A percentile compares a stretch with the other conserved stretches of the same genome.
These are phyloP conservation scores for Phragmatobia fuliginosa DNA, from an alignment of 2,888 invertebrate genomes.

Conservation along the genomic window DNA sequence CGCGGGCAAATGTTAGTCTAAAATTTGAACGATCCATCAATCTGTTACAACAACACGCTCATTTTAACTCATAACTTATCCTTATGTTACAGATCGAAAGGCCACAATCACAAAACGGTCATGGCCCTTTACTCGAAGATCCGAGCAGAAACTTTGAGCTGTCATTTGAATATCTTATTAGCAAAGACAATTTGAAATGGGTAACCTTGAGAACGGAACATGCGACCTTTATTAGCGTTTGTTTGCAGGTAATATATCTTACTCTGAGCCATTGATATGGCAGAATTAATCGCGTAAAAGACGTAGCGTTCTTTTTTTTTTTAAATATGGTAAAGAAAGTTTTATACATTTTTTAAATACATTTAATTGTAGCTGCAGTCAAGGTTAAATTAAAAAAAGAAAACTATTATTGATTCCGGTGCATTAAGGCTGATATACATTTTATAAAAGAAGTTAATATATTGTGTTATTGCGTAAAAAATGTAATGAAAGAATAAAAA, in stretches of 20 bases:
- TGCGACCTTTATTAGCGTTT: slow-evolving; percentile 98
- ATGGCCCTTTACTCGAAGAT: slow-evolving; percentile 74
- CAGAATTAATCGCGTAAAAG: not conserved
- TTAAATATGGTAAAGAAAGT: not conserved
- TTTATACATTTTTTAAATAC: not conserved
- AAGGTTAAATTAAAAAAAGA: not conserved
- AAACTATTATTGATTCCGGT: not conserved
- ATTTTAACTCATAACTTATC: slow-evolving; percentile 7
- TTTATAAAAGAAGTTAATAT: not conserved
- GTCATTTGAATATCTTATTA: slow-evolving; percentile 97
- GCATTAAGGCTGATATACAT: not conserved
- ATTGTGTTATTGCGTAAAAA: not conserved
- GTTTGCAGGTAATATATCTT: slow-evolving; percentile 88
- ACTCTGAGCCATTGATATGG: not conserved
- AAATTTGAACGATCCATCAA: not conserved
- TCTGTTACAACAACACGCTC: not conserved
- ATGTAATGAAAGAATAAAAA: not conserved
- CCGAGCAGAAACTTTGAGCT: slow-evolving; percentile 90
- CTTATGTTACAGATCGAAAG: slow-evolving; percentile 67
- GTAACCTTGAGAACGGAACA: slow-evolving; percentile 96
- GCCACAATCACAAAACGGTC: slow-evolving; percentile 70
- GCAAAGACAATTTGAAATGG: slow-evolving; percentile 97
- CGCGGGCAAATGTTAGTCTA: no score
- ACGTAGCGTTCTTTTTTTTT: no score
- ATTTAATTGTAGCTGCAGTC: not conserved